These are phyloP conservation scores for Epirrhoe alternata DNA, from an alignment of 2,888 invertebrate species.

Conservation along the genomic window DNA sequence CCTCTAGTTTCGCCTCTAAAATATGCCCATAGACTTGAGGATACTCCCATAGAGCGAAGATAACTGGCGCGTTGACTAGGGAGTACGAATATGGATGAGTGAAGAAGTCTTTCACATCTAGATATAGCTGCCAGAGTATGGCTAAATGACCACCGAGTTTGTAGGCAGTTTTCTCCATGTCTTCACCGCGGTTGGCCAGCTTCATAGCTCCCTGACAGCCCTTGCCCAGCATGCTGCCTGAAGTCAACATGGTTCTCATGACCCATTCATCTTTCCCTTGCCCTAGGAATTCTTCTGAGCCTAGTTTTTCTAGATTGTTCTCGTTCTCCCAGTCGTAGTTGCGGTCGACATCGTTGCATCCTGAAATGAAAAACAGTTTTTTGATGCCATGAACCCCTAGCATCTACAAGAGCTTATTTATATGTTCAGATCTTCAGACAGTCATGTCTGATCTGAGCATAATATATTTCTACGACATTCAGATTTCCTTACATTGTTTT, in stretches of 20 bases:
- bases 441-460: too few species aligned
- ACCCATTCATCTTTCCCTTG: slow-evolving; percentile 75
- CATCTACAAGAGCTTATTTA: too few species aligned
- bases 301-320: slow-evolving; percentile 67
- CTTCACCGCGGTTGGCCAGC: slow-evolving; percentile 59
- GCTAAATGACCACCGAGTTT: slow-evolving; percentile 74
- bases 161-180: slow-evolving; percentile 70
- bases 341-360: slow-evolving; percentile 49
- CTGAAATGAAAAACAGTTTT: slow-evolving; percentile 44
- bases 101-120: slow-evolving; percentile 77
- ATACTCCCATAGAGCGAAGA: slow-evolving; percentile 75
- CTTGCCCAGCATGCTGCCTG: slow-evolving; percentile 75
- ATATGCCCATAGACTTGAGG: slow-evolving; percentile 71
- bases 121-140: slow-evolving; percentile 74
- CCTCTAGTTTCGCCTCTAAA: slow-evolving; percentile 63
- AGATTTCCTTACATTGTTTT: too few species aligned
- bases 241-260: slow-evolving; percentile 71
- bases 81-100: slow-evolving; percentile 75
- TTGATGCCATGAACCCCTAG: too few species aligned
- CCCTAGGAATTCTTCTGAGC: slow-evolving; percentile 72
- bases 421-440: too few species aligned
- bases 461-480: too few species aligned
- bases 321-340: slow-evolving; percentile 75
- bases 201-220: slow-evolving; percentile 79
- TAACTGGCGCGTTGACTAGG: slow-evolving; percentile 71